phyloP scores from a whole-genome alignment of 2,113 vertebrate genomes.

The Ciconia maguari region DNA sequence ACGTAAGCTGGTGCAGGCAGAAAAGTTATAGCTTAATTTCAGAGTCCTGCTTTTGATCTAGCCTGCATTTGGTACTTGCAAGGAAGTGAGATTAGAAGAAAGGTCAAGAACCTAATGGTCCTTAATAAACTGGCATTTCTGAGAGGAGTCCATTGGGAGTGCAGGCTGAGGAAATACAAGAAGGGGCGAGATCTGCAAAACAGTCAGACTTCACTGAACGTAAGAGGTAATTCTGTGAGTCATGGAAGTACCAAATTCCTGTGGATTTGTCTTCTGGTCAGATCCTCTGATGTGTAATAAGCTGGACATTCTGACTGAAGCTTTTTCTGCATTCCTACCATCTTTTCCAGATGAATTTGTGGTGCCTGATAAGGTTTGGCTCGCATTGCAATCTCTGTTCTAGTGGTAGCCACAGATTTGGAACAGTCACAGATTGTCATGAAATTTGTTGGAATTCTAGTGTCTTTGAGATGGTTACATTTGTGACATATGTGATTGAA shows the following conservation, averaged over 20 bases:
- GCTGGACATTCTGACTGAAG: background rate
- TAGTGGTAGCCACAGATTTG: background rate
- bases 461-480: background rate
- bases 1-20: background rate
- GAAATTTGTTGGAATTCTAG: background rate
- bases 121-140: background rate
- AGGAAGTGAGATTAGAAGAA: background rate
- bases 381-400: background rate
- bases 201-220: background rate
- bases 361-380: background rate
- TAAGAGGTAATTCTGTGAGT: background rate
- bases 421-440: background rate
- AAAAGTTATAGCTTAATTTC: background rate
- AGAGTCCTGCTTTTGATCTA: background rate
- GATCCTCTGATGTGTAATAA: background rate
- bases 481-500: background rate
- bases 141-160: background rate
- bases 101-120: background rate
- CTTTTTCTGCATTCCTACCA: background rate
- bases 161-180: background rate
- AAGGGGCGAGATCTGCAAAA: background rate
- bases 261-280: background rate
- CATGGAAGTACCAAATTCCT: background rate
- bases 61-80: background rate
- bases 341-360: background rate